phyloP scores from a whole-genome alignment of 2,113 vertebrate species.

The Syngnathus floridae region DNA sequence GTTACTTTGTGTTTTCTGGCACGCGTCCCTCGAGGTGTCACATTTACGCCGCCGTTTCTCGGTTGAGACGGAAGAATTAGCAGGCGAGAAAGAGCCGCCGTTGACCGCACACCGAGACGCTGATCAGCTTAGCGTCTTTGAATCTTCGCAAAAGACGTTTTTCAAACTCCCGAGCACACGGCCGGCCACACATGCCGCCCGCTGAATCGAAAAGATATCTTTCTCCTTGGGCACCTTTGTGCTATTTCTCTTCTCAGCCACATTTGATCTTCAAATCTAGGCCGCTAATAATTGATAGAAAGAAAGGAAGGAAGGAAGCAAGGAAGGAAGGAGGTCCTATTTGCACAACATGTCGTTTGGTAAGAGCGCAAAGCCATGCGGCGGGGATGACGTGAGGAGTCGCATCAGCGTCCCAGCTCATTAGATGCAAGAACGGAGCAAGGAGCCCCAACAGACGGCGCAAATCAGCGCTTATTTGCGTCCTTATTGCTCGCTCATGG shows the following conservation, averaged over 20 bases:
- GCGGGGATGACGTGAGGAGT: constrained; percentile 25
- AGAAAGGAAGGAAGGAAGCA: not conserved
- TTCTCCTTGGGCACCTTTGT: not conserved
- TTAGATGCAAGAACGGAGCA: constrained; percentile 57
- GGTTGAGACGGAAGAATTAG: constrained; percentile 39
- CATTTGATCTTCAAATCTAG: not conserved
- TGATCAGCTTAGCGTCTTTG: constrained; percentile 61
- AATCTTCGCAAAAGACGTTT: constrained; percentile 38
- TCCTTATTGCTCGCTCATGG: constrained; percentile 58
- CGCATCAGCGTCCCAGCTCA: constrained; percentile 26
- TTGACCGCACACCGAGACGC: constrained; percentile 61
- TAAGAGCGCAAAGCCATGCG: constrained; percentile 11
- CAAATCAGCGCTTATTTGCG: constrained; percentile 51
- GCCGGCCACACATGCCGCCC: not conserved
- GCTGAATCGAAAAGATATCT: not conserved
- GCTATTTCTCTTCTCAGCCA: not conserved
- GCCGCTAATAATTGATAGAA: constrained; percentile 9
- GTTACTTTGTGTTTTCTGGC: constrained; percentile 1
- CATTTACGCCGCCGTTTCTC: constrained; percentile 27
- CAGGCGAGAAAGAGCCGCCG: constrained; percentile 45
- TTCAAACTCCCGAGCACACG: constrained; percentile 22
- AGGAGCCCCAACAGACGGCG: constrained; percentile 32
- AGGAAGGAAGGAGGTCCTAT: not conserved
- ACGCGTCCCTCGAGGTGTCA: constrained; percentile 24
- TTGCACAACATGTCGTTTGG: constrained; percentile 16